Conservation (phyloP, 2,888 invertebrate species). For the Oxyteleia sp. region DNA sequence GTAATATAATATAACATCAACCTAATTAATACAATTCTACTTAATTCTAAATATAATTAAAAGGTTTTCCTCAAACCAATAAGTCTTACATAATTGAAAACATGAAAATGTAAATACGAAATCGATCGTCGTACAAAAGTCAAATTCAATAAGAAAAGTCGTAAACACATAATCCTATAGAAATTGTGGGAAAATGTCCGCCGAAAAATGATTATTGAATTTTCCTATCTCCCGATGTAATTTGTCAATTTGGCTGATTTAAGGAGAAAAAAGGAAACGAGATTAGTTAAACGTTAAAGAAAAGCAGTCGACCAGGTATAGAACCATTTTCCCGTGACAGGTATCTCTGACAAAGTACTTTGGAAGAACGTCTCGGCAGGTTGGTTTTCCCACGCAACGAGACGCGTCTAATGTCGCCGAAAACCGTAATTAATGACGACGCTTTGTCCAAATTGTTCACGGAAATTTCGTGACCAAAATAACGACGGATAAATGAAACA, state of each 20-base stretch:
- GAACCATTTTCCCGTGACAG: slow-evolving; percentile 39
- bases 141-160: background rate
- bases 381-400: slow-evolving; percentile 59
- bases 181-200: background rate
- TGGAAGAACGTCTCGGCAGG: slow-evolving; percentile 32
- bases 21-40: too few species aligned
- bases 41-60: too few species aligned
- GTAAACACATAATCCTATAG: background rate
- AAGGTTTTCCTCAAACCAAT: too few species aligned
- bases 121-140: background rate
- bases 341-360: slow-evolving; percentile 34
- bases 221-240: slow-evolving; percentile 12
- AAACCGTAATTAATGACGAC: slow-evolving; percentile 56
- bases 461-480: slow-evolving; percentile 60
- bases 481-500: slow-evolving; percentile 32
- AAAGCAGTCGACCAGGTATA: slow-evolving; percentile 39
- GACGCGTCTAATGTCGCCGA: slow-evolving; percentile 38
- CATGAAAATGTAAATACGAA: too few species aligned
- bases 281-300: background rate
- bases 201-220: background rate
- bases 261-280: background rate
- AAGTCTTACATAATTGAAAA: too few species aligned
- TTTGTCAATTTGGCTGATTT: background rate
- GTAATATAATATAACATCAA: too few species aligned
- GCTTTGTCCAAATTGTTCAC: slow-evolving; percentile 46